A percentile compares a stretch with the other conserved stretches of the same genome.
Conservation (phyloP, 2,888 invertebrate genomes). For the Epinotia nisella region DNA sequence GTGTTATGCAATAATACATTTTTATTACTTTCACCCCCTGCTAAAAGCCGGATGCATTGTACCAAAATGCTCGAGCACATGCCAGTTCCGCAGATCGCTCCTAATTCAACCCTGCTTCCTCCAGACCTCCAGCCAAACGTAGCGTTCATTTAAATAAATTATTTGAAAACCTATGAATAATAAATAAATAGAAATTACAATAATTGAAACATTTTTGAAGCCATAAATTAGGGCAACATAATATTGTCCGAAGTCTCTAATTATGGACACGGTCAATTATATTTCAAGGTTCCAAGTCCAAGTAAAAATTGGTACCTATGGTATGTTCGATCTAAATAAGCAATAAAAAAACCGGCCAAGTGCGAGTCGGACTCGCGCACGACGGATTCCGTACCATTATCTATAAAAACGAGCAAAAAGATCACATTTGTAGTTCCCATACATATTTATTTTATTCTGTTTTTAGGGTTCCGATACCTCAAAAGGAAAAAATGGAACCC, state of each 20-base stretch:
- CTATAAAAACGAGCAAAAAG: no score
- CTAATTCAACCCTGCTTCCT: slow-evolving; percentile 65
- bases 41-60: slow-evolving; percentile 66
- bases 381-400: no score
- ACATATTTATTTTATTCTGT: no score
- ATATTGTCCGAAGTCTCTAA: background rate
- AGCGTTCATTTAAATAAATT: slow-evolving; percentile 42
- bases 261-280: background rate
- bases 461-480: no score
- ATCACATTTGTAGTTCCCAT: no score
- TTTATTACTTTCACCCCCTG: slow-evolving; percentile 45
- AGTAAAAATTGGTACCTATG: no score
- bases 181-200: background rate
- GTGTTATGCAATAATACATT: background rate
- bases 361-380: no score
- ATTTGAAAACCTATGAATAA: slow-evolving; percentile 33
- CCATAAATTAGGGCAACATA: background rate
- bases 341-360: no score
- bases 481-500: no score
- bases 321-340: background rate
- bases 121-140: slow-evolving; percentile 55
- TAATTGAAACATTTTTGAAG: background rate
- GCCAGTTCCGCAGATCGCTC: slow-evolving; percentile 52
- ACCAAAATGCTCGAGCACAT: slow-evolving; percentile 53
- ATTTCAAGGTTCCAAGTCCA: background rate